These are phyloP conservation scores for Drosophila merina DNA, from an alignment of 2,888 invertebrate species.

Conservation along the genomic window DNA sequence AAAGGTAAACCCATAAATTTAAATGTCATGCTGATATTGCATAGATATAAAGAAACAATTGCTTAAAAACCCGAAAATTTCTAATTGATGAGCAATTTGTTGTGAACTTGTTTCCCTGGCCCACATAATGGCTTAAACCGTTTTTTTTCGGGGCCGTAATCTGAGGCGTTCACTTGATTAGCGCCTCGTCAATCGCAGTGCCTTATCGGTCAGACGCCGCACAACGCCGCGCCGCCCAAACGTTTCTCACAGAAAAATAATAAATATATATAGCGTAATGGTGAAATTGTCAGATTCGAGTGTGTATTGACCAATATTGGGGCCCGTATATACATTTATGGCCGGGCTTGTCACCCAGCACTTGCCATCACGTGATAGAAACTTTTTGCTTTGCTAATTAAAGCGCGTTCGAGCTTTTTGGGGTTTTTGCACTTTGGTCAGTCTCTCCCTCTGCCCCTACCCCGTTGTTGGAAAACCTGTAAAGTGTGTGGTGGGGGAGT, in stretches of 20 bases:
- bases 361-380: conserved; percentile 68
- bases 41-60: neutral
- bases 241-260: conserved; percentile 4
- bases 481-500: conserved; percentile 38
- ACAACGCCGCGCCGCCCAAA: conserved; percentile 8
- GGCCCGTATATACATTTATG: conserved; percentile 45
- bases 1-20: neutral
- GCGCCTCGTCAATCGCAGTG: conserved; percentile 20
- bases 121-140: conserved; percentile 48
- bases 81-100: neutral
- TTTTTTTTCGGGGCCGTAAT: conserved; percentile 36
- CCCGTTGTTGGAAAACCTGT: conserved; percentile 13
- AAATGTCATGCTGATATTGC: neutral
- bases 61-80: neutral
- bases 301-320: conserved; percentile 67
- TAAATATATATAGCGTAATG: conserved; percentile 42
- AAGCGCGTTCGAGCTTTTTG: conserved; percentile 50
- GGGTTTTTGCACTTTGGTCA: conserved; percentile 73
- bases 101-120: conserved; percentile 5
- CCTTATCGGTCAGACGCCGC: conserved; percentile 58
- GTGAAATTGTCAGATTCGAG: conserved; percentile 69
- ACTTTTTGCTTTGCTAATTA: conserved; percentile 68
- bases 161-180: conserved; percentile 61
- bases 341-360: conserved; percentile 42
- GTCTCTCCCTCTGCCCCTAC: neutral